Evolutionary conservation across 2,113 vertebrate genomes (phyloP).

Genomic region (Pardalotus punctatus): DNA sequence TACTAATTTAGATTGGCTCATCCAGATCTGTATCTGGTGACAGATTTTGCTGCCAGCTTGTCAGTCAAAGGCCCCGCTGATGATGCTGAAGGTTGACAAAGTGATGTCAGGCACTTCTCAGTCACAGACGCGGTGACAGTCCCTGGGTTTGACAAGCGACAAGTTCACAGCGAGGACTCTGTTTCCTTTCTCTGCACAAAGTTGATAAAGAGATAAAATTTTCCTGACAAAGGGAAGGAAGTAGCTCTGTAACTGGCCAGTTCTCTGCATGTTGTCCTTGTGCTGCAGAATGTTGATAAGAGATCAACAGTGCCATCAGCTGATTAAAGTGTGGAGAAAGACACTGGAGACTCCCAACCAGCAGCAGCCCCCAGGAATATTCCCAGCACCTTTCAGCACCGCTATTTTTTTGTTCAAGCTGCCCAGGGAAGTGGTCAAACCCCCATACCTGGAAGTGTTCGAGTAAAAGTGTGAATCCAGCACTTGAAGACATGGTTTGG

Average conservation of each 20-base stretch:
- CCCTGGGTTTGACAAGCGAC: not conserved
- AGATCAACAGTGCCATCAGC: not conserved
- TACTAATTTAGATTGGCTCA: not conserved
- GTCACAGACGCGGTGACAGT: not conserved
- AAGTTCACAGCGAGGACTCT: not conserved
- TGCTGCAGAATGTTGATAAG: not conserved
- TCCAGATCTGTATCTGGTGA: not conserved
- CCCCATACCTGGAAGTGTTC: not conserved
- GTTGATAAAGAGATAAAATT: not conserved
- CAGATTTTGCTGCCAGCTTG: not conserved
- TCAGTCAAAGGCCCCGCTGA: not conserved
- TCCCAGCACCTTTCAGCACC: not conserved
- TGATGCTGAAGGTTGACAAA: not conserved
- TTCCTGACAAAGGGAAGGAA: not conserved
- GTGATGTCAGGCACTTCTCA: not conserved
- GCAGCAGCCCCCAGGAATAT: not conserved
- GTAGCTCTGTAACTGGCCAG: not conserved
- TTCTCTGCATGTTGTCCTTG: not conserved
- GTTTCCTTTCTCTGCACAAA: not conserved
- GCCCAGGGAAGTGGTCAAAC: not conserved
- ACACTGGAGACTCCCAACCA: not conserved
- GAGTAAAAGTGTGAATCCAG: fast-evolving
- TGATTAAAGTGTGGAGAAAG: not conserved
- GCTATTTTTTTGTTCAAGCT: not conserved
- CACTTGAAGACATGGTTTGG: not conserved